Conservation (phyloP, 2,888 invertebrate genomes). For the Neoascia interrupta region DNA sequence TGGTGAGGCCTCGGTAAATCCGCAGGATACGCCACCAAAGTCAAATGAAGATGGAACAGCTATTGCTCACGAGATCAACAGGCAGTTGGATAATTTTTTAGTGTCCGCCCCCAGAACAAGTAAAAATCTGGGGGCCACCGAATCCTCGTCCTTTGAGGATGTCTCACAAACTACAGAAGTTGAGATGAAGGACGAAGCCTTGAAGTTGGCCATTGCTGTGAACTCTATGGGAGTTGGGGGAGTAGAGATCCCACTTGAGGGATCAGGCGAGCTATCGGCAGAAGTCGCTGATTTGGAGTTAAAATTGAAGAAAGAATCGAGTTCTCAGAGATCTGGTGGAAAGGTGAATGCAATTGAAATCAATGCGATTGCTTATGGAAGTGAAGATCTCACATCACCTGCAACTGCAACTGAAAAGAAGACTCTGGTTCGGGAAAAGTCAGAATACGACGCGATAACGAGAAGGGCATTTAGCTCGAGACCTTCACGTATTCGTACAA, state of each 20-base stretch:
- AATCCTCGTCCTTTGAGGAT: slow-evolving; percentile 45
- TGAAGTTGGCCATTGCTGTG: slow-evolving; percentile 38
- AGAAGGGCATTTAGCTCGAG: too few relatives aligned
- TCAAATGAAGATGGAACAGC: neutral
- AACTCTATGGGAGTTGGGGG: slow-evolving; percentile 36
- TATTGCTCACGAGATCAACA: slow-evolving; percentile 41
- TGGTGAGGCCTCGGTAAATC: slow-evolving; percentile 3
- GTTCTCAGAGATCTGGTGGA: too few relatives aligned
- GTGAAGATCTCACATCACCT: too few relatives aligned
- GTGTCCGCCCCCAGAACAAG: slow-evolving; percentile 56
- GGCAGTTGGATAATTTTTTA: slow-evolving; percentile 54
- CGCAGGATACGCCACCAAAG: slow-evolving; percentile 32
- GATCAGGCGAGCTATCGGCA: neutral
- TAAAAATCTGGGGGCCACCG: slow-evolving; percentile 57
- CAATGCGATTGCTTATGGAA: too few relatives aligned
- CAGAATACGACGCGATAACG: too few relatives aligned
- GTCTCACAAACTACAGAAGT: slow-evolving; percentile 34
- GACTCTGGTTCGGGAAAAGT: too few relatives aligned
- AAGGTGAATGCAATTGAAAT: too few relatives aligned
- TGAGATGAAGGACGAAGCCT: slow-evolving; percentile 34
- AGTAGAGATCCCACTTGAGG: neutral
- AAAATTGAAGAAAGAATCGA: neutral
- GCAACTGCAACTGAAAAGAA: too few relatives aligned
- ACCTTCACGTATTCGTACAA: too few relatives aligned
- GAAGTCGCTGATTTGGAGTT: slow-evolving; percentile 4